Conservation (phyloP, 2,888 invertebrate species). For the Poecilobothrus nobilitatus region DNA sequence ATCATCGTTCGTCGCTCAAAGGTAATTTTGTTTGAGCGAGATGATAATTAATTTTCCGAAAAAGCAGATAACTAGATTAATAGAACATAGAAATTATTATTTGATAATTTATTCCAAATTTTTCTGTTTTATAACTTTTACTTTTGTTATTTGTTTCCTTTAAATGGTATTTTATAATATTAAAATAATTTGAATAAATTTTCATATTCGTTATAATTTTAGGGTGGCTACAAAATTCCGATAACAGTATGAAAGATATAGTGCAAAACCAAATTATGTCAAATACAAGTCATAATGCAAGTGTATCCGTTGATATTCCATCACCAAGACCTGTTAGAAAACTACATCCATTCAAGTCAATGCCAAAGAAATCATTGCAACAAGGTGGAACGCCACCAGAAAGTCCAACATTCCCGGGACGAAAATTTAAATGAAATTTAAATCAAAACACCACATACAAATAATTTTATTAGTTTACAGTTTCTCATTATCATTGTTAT, state of each 20-base stretch:
- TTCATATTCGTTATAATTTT: constrained; percentile 10
- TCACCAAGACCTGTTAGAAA: constrained; percentile 40
- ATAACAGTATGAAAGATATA: constrained; percentile 32
- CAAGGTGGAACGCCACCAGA: constrained; percentile 32
- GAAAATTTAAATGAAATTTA: constrained; percentile 36
- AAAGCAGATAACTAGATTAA: not conserved
- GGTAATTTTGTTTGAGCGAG: constrained; percentile 26
- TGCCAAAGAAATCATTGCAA: constrained; percentile 34
- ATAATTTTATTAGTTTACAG: not conserved
- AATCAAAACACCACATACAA: not conserved
- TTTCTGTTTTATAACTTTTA: not conserved
- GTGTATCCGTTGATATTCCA: constrained; percentile 35
- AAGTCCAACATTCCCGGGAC: constrained; percentile 41
- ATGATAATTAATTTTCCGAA: not conserved
- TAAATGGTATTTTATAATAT: not conserved
- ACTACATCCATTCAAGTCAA: constrained; percentile 37
- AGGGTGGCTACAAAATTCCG: constrained; percentile 42
- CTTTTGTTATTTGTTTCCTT: not conserved
- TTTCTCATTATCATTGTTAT: not conserved
- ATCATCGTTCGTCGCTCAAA: constrained; percentile 40
- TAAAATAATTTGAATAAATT: not conserved
- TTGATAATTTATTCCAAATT: not conserved
- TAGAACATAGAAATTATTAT: not conserved
- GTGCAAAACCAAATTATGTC: constrained; percentile 26
- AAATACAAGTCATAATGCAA: constrained; percentile 27